Evolutionary conservation across 2,797 vertebrate genomes (phyloP), one percentile per base, ranked within the genome.

Genomic region (Argentina silus): DNA sequence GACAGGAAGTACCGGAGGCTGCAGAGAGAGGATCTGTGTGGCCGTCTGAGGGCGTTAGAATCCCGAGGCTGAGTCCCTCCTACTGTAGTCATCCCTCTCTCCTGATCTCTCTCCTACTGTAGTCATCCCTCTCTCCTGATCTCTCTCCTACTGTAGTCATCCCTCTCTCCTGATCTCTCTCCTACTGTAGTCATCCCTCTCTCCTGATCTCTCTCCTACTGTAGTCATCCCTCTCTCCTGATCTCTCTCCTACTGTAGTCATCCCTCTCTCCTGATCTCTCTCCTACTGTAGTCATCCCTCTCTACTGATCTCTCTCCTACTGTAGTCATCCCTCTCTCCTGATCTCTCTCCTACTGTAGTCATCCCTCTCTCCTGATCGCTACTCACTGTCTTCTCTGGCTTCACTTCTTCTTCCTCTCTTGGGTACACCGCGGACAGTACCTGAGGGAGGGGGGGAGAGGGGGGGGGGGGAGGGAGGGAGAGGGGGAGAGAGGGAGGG

Each of bases 331-430:
- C 8, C 44, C 63, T 48, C 63, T 19, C 9, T 23, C 6, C 17
- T 69, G n/a, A 59, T 23, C 63, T 3, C 59, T 48, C 9, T 36
- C 27, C 27, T 36, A 36, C 2, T 1, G 27, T 36, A 36, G 27
- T 36, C 61, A 76, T 55, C 23, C 69, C 73, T 56, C 72, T 60
- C 68, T 64, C 48, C 36, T 69, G 70, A 42, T 74, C 73, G 74
- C 69, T 68, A 67, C 36, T 23, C 66, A 48, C 61, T 67, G 78
- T 67, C 75, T 47, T 36, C 14, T 6, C 42, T 9, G 19, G 12
- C 19, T 69, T 87, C 70, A 85, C 73, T 87, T 88, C 55, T 88
- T 88, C 79, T 87, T 88, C 19, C 86, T 74, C 69, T 88, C 86
- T 66, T 87, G 87, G 59, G 87, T 86, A 79, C 87, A 89, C 69